Evolutionary conservation across 2,888 invertebrate species (phyloP).

Genomic region (Agrenia bidenticulata): DNA sequence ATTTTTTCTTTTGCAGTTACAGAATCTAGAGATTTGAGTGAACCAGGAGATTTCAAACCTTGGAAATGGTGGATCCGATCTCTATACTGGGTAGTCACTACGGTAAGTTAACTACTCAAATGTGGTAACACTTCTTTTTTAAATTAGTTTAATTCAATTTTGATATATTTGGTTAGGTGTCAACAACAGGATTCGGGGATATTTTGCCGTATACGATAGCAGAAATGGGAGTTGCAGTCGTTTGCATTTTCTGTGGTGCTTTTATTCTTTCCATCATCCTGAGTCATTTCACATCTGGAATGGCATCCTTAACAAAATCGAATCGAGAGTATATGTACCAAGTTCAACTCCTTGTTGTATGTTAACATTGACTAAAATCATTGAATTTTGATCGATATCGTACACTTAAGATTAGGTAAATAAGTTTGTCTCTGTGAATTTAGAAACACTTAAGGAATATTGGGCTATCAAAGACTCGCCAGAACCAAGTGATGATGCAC

Average conservation of each 20-base stretch:
- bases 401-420: too few relatives aligned
- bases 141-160: background rate
- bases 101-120: conserved; percentile 41
- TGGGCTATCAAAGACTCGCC: conserved; percentile 39
- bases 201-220: conserved; percentile 35
- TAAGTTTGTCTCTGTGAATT: background rate
- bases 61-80: conserved; percentile 48
- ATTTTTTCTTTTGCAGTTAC: background rate
- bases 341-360: conserved; percentile 46
- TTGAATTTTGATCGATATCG: background rate
- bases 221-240: conserved; percentile 39
- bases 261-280: conserved; percentile 49
- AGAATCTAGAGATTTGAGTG: conserved; percentile 7
- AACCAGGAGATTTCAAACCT: conserved; percentile 8
- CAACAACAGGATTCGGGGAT: conserved; percentile 44
- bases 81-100: conserved; percentile 44
- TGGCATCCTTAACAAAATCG: conserved; percentile 36
- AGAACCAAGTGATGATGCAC: conserved; percentile 42
- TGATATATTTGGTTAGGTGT: conserved; percentile 2
- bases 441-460: conserved; percentile 48
- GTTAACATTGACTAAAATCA: conserved; percentile 15
- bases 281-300: conserved; percentile 45
- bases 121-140: background rate
- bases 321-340: conserved; percentile 48
- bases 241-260: conserved; percentile 48